Percentiles rank a stretch among this genome's conserved stretches.
These are phyloP conservation scores for Anthoscopus minutus DNA, from an alignment of 2,113 vertebrate genomes.

Conservation along the genomic window DNA sequence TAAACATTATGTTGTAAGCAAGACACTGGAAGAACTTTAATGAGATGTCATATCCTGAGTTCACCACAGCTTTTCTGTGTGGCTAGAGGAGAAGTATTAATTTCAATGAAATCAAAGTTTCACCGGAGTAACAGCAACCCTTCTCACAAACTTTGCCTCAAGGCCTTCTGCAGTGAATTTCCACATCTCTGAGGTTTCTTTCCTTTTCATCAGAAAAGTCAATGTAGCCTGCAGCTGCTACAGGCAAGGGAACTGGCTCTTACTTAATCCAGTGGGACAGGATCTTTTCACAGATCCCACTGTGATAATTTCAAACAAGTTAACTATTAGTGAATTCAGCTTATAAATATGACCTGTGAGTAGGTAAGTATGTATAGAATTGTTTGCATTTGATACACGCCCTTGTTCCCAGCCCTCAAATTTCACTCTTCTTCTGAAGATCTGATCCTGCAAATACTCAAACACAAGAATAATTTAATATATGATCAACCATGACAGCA, in stretches of 20 bases:
- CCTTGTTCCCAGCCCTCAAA: background rate
- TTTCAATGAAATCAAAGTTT: background rate
- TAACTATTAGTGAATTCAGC: background rate
- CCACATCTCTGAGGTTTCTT: background rate
- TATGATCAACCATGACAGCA: background rate
- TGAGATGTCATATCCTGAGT: background rate
- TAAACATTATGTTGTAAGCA: background rate
- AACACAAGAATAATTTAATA: background rate
- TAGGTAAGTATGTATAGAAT: background rate
- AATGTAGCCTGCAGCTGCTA: background rate
- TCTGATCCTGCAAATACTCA: background rate
- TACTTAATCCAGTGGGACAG: background rate
- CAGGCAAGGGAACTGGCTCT: background rate
- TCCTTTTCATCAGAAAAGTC: background rate
- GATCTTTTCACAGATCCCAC: background rate
- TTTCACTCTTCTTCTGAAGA: background rate
- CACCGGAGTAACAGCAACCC: background rate
- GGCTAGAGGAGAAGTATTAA: background rate
- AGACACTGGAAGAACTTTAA: background rate
- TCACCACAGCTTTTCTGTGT: background rate
- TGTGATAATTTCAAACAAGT: background rate
- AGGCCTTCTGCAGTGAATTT: background rate
- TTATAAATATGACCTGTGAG: background rate
- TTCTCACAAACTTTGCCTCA: background rate
- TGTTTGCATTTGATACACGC: background rate